A percentile compares a stretch with the other conserved stretches of the same genome.
Evolutionary conservation across 2,888 invertebrate genomes (phyloP).

Genomic region (Pycnomerus fuliginosus): DNA sequence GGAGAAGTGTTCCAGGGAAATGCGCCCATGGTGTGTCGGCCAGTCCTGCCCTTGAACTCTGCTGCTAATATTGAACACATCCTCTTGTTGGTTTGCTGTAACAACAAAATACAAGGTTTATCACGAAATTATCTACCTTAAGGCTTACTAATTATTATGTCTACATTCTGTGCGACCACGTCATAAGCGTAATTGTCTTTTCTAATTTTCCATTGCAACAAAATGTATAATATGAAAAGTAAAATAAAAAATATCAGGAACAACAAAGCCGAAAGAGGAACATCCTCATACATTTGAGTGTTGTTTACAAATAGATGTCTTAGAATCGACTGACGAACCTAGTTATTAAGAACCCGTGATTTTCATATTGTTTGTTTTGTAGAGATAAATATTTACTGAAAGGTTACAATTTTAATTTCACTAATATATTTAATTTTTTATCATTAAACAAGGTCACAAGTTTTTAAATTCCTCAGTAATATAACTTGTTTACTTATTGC

Average conservation of each 20-base stretch:
- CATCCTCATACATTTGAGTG: slow-evolving; percentile 17
- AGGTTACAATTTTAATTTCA: slow-evolving; percentile 14
- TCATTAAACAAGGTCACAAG: too few species aligned
- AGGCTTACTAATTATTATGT: too few species aligned
- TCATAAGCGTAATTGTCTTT: slow-evolving; percentile 5
- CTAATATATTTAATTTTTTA: slow-evolving; percentile 12
- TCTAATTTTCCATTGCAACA: slow-evolving; percentile 28
- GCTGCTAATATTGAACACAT: slow-evolving; percentile 37
- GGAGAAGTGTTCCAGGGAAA: slow-evolving; percentile 34
- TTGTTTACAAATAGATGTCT: slow-evolving; percentile 7
- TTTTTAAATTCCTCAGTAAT: too few species aligned
- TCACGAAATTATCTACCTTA: not conserved
- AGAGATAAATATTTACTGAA: slow-evolving; percentile 13
- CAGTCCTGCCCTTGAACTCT: slow-evolving; percentile 31
- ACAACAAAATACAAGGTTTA: slow-evolving; percentile 20
- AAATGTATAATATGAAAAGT: slow-evolving; percentile 32
- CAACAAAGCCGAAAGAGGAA: slow-evolving; percentile 19
- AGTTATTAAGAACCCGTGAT: slow-evolving; percentile 7
- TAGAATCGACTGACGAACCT: too few species aligned
- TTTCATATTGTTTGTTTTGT: slow-evolving; percentile 11
- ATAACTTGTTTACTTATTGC: too few species aligned
- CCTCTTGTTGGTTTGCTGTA: slow-evolving; percentile 38
- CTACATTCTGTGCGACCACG: slow-evolving; percentile 8
- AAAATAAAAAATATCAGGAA: slow-evolving; percentile 29
- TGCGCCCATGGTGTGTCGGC: slow-evolving; percentile 31